A percentile compares a stretch with the other conserved stretches of the same genome.
Conservation (phyloP, 2,888 invertebrate genomes). For the Archaeoteleia sp. region DNA sequence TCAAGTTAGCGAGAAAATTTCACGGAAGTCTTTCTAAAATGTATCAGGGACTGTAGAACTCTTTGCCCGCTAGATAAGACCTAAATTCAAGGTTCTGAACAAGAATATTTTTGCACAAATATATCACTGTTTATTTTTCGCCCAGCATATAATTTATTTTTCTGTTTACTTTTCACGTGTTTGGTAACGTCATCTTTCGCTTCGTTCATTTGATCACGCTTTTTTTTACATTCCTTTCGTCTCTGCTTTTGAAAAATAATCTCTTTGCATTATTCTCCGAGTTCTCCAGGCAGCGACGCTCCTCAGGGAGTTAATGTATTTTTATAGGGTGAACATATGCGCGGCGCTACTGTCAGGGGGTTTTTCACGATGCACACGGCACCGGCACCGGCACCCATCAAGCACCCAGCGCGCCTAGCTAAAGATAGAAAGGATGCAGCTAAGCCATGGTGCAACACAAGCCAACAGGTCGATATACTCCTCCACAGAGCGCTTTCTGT, state of each 20-base stretch:
- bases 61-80: too few relatives aligned
- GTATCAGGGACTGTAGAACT: too few relatives aligned
- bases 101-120: too few relatives aligned
- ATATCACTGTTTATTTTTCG: too few relatives aligned
- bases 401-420: conserved; percentile 50
- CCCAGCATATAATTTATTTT: too few relatives aligned
- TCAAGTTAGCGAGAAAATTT: too few relatives aligned
- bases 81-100: too few relatives aligned
- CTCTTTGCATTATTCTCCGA: conserved; percentile 33
- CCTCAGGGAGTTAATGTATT: conserved; percentile 28
- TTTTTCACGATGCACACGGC: conserved; percentile 50
- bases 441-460: conserved; percentile 60
- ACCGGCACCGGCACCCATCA: conserved; percentile 23
- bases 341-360: conserved; percentile 35
- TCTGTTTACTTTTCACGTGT: too few relatives aligned
- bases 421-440: conserved; percentile 67
- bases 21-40: too few relatives aligned
- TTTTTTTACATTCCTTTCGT: too few relatives aligned
- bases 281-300: conserved; percentile 28
- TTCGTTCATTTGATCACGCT: conserved; percentile 16
- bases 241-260: conserved; percentile 24
- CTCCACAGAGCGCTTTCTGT: conserved; percentile 61
- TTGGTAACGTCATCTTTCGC: conserved; percentile 6
- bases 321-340: conserved; percentile 42
- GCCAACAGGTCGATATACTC: conserved; percentile 68